Conservation (phyloP, 2,113 vertebrate genomes). For the Labeo rohita region DNA sequence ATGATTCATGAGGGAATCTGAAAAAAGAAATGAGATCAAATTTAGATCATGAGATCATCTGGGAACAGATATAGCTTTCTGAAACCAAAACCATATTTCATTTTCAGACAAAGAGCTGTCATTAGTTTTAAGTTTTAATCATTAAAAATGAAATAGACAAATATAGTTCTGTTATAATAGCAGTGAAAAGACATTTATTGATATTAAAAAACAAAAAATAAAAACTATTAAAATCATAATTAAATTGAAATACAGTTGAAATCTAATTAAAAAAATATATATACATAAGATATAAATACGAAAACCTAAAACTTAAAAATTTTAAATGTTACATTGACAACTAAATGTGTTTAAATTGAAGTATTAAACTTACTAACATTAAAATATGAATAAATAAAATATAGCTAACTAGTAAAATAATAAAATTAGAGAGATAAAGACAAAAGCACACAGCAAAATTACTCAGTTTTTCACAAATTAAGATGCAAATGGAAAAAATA, state of each 20-base stretch:
- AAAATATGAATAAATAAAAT: neutral
- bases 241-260: neutral
- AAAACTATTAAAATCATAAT: neutral
- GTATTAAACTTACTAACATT: neutral
- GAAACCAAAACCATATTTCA: neutral
- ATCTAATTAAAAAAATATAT: no score
- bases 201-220: neutral
- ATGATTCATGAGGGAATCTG: constrained; percentile 61
- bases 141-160: neutral
- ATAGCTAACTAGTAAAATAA: neutral
- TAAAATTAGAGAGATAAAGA: no score
- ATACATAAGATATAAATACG: neutral
- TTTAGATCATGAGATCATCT: constrained; percentile 16
- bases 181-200: neutral
- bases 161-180: neutral
- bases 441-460: neutral
- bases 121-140: neutral
- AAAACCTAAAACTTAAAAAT: neutral
- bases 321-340: no score
- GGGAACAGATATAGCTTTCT: neutral
- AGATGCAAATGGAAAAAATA: neutral
- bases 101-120: neutral
- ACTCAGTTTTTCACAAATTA: neutral
- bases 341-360: neutral
- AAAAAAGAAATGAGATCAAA: constrained; percentile 1